Evolutionary conservation across 2,888 invertebrate genomes (phyloP), one percentile per base, ranked within the genome.

Genomic region (Lissocephala sabroskyi): DNA sequence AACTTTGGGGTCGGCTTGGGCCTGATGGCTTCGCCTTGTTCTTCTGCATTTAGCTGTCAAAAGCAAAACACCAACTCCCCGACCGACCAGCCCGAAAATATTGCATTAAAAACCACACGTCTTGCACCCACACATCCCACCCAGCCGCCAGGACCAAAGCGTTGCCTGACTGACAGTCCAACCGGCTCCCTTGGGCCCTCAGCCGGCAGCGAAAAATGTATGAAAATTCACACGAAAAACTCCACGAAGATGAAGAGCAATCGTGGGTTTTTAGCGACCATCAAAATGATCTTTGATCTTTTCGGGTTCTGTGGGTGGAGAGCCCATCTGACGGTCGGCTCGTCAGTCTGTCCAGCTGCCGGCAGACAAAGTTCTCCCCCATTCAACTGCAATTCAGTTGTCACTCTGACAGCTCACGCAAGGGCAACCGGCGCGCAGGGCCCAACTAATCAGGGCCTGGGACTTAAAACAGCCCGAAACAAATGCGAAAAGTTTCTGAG

Each of bases 321-420:
- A 14, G 10, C 18, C 7, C 37, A 37, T 19, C 39, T 26, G 14
- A 9, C 39, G 18, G 39, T 23, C 13, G 28, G 40, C 13, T 11
- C 19, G 37, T 19, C 11, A 11, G 37, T 14, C 26, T 28, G 16
- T 10, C 35, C 13, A 35, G 35, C 17, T 9, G 35, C 10, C 16
- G 35, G 16, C 16, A 16, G n/a, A n/a, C 65, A 68, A 59, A 54
- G 49, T 53, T 35, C 44, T 46, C 17, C 18, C n/a, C 19, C 2
- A 3, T 23, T 37, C 23, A 14, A 55, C 62, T 68, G 64, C 68
- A 70, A 66, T 64, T 73, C 73, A 64, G 59, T 53, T 73, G 74
- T 70, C 70, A 73, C 60, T 70, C 57, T 70, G 70, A 70, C 70
- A 70, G 73, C 70, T 73, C 73, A 70, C 70, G 70, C 73, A 70